A percentile compares a stretch with the other conserved stretches of the same genome.
Evolutionary conservation across 2,113 vertebrate genomes (phyloP).

Genomic region (Hypanus sabinus): DNA sequence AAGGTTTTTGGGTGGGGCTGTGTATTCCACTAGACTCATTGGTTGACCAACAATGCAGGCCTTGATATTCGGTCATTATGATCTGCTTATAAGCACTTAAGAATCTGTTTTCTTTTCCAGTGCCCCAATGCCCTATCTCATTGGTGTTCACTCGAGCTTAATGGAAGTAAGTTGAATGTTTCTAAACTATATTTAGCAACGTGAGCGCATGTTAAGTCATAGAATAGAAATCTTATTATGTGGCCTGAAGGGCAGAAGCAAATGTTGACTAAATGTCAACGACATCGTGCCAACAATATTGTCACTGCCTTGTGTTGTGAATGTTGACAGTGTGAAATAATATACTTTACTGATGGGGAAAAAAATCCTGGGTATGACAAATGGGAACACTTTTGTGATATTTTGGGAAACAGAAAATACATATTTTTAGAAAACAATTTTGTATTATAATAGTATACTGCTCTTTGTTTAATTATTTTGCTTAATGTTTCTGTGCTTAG

Average conservation of each 20-base stretch:
- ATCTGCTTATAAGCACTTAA: background rate
- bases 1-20: background rate
- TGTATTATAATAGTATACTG: background rate
- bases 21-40: no score
- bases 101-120: slow-evolving; percentile 55
- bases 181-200: slow-evolving; percentile 8
- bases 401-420: background rate
- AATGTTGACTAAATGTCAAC: background rate
- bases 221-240: background rate
- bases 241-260: background rate
- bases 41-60: background rate
- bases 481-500: background rate
- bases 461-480: background rate
- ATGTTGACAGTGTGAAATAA: background rate
- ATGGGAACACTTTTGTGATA: background rate
- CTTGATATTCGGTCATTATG: background rate
- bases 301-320: background rate
- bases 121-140: slow-evolving; percentile 94
- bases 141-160: slow-evolving; percentile 92
- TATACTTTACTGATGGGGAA: background rate
- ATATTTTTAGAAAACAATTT: background rate
- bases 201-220: background rate
- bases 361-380: background rate
- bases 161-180: slow-evolving; percentile 72
- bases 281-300: background rate